Conservation (phyloP, 2,888 invertebrate genomes). For the Amiota mariae region DNA sequence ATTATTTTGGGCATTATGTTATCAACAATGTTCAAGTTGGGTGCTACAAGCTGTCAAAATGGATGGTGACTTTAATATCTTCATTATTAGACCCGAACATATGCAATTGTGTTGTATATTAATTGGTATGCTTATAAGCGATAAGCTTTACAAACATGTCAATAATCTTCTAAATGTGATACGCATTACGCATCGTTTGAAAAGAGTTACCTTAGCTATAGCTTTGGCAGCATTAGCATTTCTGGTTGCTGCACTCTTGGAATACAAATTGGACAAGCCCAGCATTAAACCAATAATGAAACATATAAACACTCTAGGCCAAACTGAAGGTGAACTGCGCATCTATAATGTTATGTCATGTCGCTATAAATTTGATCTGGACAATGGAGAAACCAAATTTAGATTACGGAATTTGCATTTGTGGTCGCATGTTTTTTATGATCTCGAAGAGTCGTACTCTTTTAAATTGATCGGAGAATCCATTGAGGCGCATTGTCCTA, state of each 20-base stretch:
- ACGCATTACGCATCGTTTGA: conserved; percentile 35
- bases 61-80: conserved; percentile 78
- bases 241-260: conserved; percentile 86
- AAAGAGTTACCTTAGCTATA: conserved; percentile 82
- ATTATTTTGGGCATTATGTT: conserved; percentile 96
- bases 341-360: conserved; percentile 82
- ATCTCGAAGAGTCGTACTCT: conserved; percentile 57
- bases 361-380: conserved; percentile 72
- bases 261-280: conserved; percentile 80
- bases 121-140: conserved; percentile 76
- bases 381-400: neutral
- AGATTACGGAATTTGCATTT: conserved; percentile 64
- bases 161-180: too few species aligned
- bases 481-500: neutral
- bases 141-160: too few species aligned
- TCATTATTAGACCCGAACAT: conserved; percentile 89
- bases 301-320: conserved; percentile 49
- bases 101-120: conserved; percentile 95
- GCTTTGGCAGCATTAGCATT: conserved; percentile 88
- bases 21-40: conserved; percentile 96
- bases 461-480: conserved; percentile 40
- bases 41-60: conserved; percentile 94
- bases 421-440: conserved; percentile 73
- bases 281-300: conserved; percentile 73
- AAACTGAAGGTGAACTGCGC: conserved; percentile 75